Evolutionary conservation across 2,113 vertebrate genomes (phyloP).

Genomic region (Megaptera novaeangliae): DNA sequence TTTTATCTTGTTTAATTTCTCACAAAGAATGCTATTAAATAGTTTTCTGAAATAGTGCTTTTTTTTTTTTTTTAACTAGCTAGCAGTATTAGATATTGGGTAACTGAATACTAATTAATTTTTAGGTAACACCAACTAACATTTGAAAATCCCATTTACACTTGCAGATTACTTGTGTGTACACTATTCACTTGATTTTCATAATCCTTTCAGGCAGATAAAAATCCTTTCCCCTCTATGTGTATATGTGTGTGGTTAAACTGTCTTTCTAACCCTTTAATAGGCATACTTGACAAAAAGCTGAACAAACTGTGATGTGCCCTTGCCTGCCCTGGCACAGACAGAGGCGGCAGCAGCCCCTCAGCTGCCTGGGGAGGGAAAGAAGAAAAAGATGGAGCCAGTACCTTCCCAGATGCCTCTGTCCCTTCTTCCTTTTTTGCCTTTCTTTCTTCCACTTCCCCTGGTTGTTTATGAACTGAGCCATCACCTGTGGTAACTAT

Average conservation of each 20-base stretch:
- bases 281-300: background rate
- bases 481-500: background rate
- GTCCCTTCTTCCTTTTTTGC: conserved; percentile 41
- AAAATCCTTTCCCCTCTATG: background rate
- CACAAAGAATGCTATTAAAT: background rate
- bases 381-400: conserved; percentile 6
- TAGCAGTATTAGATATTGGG: background rate
- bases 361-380: background rate
- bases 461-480: conserved; percentile 41
- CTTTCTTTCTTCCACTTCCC: conserved; percentile 42
- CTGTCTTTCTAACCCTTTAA: background rate
- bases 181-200: background rate
- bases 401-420: conserved; percentile 53
- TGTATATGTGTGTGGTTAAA: background rate
- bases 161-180: background rate
- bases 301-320: background rate
- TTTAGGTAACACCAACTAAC: background rate
- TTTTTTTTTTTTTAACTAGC: background rate
- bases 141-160: background rate
- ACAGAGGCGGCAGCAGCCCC: background rate
- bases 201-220: background rate
- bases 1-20: background rate
- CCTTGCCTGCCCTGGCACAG: background rate
- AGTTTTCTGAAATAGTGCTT: background rate
- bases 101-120: background rate